Conservation (phyloP, 2,888 invertebrate genomes). For the Strigamia maritima region DNA sequence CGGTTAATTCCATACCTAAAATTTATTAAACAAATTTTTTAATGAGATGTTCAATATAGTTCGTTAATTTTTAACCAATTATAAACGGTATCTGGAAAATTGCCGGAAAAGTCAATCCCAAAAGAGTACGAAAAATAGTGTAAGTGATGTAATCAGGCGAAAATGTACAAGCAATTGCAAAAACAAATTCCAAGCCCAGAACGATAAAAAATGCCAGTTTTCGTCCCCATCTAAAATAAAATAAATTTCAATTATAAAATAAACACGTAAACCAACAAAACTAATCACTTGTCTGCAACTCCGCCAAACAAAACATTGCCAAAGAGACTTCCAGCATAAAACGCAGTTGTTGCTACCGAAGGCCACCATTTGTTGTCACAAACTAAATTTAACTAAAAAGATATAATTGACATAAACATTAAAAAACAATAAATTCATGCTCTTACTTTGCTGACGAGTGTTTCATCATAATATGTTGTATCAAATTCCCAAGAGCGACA, state of each 20-base stretch:
- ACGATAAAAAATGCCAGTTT: constrained; percentile 64
- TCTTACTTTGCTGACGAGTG: constrained; percentile 73
- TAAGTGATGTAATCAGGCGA: constrained; percentile 54
- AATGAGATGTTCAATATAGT: constrained; percentile 43
- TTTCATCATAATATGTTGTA: constrained; percentile 64
- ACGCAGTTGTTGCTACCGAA: constrained; percentile 62
- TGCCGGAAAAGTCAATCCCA: constrained; percentile 66
- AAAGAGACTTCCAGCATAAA: constrained; percentile 67
- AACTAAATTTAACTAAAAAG: constrained; percentile 60
- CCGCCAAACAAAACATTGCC: constrained; percentile 66
- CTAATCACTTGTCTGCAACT: constrained; percentile 64
- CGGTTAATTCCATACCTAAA: constrained; percentile 62
- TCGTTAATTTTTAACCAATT: constrained; percentile 45
- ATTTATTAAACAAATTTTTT: no score
- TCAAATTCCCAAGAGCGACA: constrained; percentile 76
- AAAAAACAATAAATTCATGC: not conserved
- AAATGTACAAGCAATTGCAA: constrained; percentile 63
- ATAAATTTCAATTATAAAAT: constrained; percentile 9
- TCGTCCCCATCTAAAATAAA: constrained; percentile 60
- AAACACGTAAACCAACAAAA: not conserved
- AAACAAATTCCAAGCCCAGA: constrained; percentile 61
- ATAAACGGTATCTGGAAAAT: constrained; percentile 67
- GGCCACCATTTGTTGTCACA: constrained; percentile 64
- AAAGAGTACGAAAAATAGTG: constrained; percentile 59
- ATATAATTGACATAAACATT: not conserved